Conservation (phyloP, 2,797 vertebrate genomes). For the Nyctalus aviator region DNA sequence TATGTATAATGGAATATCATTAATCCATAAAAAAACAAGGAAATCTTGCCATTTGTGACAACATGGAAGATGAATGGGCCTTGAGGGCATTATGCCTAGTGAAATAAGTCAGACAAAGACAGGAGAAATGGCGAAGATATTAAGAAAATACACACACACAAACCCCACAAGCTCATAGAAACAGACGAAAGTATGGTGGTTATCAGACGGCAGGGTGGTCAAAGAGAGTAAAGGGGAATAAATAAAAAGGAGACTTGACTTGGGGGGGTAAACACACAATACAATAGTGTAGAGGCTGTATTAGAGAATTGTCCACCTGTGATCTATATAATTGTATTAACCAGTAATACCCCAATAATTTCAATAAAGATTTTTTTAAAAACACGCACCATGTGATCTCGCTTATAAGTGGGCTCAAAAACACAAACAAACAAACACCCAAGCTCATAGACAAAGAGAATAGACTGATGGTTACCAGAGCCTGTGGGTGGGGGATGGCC, state of each 20-base stretch:
- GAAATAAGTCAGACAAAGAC: neutral
- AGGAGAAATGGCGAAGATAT: neutral
- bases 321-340: neutral
- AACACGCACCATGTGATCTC: neutral
- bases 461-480: neutral
- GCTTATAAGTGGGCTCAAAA: neutral
- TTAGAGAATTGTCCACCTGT: neutral
- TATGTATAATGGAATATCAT: neutral
- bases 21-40: neutral
- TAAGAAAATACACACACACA: neutral
- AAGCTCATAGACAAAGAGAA: neutral
- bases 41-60: slow-evolving; percentile 3
- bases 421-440: neutral
- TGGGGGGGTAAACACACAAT: neutral
- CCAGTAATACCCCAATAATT: neutral
- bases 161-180: neutral
- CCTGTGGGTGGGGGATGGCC: neutral
- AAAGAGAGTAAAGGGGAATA: neutral
- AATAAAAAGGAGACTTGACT: neutral
- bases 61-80: neutral
- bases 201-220: neutral
- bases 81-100: neutral
- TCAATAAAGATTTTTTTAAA: neutral
- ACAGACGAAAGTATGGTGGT: neutral
- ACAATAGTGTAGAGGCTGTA: neutral